Evolutionary conservation across 2,113 vertebrate species (phyloP).

Genomic region (Cryptoleucopteryx plumbea): DNA sequence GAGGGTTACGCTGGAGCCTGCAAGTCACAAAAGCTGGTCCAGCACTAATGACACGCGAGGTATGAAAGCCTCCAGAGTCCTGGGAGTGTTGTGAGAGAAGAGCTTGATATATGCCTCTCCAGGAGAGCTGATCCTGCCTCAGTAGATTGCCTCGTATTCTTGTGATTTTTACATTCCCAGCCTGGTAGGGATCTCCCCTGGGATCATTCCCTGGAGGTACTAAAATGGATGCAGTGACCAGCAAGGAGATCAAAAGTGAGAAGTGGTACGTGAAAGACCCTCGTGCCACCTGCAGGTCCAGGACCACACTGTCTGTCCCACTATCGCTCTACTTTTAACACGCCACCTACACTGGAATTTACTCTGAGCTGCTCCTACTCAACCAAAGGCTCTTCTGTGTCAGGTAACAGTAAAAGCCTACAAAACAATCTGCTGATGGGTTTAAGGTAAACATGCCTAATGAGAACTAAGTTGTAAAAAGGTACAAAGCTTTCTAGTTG

Average conservation of each 20-base stretch:
- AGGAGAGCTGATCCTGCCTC: background rate
- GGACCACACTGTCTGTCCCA: rapidly evolving
- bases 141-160: background rate
- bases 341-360: background rate
- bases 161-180: background rate
- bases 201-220: background rate
- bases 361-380: background rate
- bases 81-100: background rate
- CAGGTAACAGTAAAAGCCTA: background rate
- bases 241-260: background rate
- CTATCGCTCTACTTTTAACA: background rate
- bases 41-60: background rate
- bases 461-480: background rate
- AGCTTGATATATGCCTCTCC: background rate
- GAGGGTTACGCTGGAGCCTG: background rate
- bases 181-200: background rate
- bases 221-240: background rate
- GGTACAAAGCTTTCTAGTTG: background rate
- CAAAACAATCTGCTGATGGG: background rate
- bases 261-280: background rate
- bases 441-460: background rate
- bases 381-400: background rate
- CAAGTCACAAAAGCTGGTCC: background rate
- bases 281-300: background rate
- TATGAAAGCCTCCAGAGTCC: background rate